phyloP scores from a whole-genome alignment of 2,888 invertebrate genomes.

The Arctia plantaginis region DNA sequence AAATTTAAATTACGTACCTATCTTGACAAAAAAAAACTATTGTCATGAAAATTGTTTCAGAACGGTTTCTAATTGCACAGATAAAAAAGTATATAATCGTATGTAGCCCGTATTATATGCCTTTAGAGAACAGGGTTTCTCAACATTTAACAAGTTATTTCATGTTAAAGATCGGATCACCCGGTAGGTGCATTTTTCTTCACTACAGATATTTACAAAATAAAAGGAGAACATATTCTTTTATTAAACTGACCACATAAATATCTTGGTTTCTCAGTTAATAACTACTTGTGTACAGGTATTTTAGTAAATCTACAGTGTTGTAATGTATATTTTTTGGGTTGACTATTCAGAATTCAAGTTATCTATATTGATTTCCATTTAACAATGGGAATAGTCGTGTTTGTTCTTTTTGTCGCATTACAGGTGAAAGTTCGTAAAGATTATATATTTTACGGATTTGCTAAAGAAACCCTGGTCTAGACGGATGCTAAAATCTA shows the following conservation, averaged over 20 bases:
- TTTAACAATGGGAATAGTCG: background rate
- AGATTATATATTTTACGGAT: too few relatives aligned
- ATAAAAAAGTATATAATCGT: background rate
- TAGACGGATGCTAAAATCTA: background rate
- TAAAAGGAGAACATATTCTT: too few relatives aligned
- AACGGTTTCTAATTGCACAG: background rate
- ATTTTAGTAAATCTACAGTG: too few relatives aligned
- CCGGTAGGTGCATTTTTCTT: background rate
- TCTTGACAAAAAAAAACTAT: background rate
- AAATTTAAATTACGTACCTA: background rate
- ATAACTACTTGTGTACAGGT: too few relatives aligned
- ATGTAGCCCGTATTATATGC: background rate
- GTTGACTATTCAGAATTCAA: background rate
- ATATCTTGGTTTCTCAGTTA: too few relatives aligned
- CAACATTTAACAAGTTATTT: background rate
- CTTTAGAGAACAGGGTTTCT: background rate
- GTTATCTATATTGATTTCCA: too few relatives aligned
- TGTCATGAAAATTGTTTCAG: background rate
- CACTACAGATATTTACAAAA: background rate
- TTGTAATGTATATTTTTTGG: background rate
- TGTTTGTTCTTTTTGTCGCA: background rate
- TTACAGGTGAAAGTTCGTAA: too few relatives aligned
- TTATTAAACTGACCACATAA: too few relatives aligned
- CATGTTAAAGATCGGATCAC: background rate
- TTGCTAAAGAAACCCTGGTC: background rate